phyloP scores from a whole-genome alignment of 2,797 vertebrate species.

The Coendou prehensilis region DNA sequence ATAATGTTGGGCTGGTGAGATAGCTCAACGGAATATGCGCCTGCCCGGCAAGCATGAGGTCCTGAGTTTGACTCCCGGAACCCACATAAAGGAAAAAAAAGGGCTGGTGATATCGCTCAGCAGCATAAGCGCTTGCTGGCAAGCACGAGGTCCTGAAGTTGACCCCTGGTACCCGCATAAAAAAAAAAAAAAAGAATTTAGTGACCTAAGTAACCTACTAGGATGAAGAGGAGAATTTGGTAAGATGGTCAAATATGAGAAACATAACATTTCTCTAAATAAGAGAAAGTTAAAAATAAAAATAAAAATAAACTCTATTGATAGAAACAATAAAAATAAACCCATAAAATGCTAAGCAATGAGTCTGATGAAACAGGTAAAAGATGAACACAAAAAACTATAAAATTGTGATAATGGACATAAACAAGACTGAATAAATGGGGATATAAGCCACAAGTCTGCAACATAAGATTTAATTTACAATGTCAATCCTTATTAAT shows the following conservation, averaged over 20 bases:
- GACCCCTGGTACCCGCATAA: too few species aligned
- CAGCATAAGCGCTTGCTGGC: too few species aligned
- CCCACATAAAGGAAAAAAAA: too few species aligned
- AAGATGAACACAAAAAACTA: neutral
- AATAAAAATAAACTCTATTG: neutral
- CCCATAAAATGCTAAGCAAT: neutral
- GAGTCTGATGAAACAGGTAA: neutral
- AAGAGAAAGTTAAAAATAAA: neutral
- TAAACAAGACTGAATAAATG: neutral
- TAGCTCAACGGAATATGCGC: too few species aligned
- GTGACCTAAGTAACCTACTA: neutral
- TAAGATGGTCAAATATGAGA: neutral
- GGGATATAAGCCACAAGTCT: neutral
- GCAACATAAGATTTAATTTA: neutral
- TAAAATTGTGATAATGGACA: neutral
- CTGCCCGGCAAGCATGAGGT: too few species aligned
- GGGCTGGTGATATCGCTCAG: too few species aligned
- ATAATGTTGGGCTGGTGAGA: neutral
- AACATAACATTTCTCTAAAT: slow-evolving; percentile 38
- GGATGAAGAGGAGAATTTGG: neutral
- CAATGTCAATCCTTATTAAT: neutral
- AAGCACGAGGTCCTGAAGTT: too few species aligned
- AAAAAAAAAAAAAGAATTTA: neutral
- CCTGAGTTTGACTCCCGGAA: too few species aligned
- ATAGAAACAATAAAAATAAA: neutral